Conservation (phyloP, 2,113 vertebrate species). For the Psophia crepitans region DNA sequence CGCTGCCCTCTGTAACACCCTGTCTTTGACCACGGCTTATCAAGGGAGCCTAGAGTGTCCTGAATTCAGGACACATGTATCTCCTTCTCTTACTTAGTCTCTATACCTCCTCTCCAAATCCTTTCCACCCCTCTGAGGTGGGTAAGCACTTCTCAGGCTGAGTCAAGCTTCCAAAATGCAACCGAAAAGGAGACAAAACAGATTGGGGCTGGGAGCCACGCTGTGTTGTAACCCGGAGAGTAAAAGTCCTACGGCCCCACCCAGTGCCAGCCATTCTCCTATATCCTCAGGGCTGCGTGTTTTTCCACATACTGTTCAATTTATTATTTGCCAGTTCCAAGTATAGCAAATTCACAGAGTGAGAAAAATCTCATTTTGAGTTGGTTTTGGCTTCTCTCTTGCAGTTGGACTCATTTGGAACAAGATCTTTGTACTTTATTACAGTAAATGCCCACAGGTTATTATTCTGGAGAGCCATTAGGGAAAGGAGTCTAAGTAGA, state of each 20-base stretch:
- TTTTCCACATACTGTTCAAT: neutral
- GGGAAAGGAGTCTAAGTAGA: neutral
- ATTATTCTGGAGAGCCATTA: constrained; percentile 7
- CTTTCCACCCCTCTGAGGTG: neutral
- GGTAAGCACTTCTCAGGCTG: neutral
- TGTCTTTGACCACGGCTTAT: neutral
- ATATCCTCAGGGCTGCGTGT: neutral
- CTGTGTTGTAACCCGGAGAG: neutral
- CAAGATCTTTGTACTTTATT: constrained; percentile 15
- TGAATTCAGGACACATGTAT: neutral
- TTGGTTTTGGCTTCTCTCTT: constrained; percentile 32
- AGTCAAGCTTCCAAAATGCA: neutral
- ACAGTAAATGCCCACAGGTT: neutral
- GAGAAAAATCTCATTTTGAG: constrained; percentile 31
- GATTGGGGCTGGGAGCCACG: neutral
- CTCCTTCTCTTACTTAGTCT: neutral
- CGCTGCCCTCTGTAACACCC: neutral
- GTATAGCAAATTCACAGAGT: constrained; percentile 18
- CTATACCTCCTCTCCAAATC: neutral
- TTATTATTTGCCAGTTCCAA: constrained; percentile 28
- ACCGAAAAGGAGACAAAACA: neutral
- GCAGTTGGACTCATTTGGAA: neutral
- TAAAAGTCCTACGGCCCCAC: neutral
- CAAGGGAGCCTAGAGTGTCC: neutral
- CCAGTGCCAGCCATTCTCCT: neutral